A percentile compares a stretch with the other conserved stretches of the same genome.
These are phyloP conservation scores for Napeogenes sylphis DNA, from an alignment of 2,888 invertebrate genomes.

Conservation along the genomic window DNA sequence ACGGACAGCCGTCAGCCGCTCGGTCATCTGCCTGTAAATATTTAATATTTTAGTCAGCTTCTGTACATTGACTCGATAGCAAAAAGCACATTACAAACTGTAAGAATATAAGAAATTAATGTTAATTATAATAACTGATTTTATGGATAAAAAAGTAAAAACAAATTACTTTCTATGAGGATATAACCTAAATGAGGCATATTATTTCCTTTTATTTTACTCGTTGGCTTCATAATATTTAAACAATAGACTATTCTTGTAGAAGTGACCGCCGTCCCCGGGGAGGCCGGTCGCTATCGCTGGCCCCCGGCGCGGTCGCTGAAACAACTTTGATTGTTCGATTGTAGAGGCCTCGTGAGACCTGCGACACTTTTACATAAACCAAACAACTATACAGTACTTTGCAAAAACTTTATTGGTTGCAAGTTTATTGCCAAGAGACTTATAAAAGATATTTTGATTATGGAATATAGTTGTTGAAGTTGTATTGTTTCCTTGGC, in stretches of 20 bases:
- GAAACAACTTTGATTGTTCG: slow-evolving; percentile 15
- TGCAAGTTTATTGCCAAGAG: slow-evolving; percentile 6
- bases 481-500: too few relatives aligned
- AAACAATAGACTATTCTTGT: slow-evolving; percentile 3
- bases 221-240: background rate
- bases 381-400: slow-evolving; percentile 6
- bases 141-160: too few relatives aligned
- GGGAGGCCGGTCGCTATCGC: background rate
- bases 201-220: background rate
- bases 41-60: too few relatives aligned
- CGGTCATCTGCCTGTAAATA: too few relatives aligned
- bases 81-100: too few relatives aligned
- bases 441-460: slow-evolving; percentile 6
- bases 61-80: too few relatives aligned
- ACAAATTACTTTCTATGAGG: too few relatives aligned
- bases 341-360: slow-evolving; percentile 7
- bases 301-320: slow-evolving; percentile 5
- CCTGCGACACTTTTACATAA: slow-evolving; percentile 6
- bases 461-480: background rate
- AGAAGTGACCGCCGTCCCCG: slow-evolving; percentile 3
- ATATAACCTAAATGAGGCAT: too few relatives aligned
- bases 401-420: slow-evolving; percentile 2
- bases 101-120: too few relatives aligned
- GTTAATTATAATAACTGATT: too few relatives aligned
- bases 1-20: too few relatives aligned